Base-by-base conservation (phyloP, 2,888 invertebrate species). In the Mythimna loreyi region DNA sequence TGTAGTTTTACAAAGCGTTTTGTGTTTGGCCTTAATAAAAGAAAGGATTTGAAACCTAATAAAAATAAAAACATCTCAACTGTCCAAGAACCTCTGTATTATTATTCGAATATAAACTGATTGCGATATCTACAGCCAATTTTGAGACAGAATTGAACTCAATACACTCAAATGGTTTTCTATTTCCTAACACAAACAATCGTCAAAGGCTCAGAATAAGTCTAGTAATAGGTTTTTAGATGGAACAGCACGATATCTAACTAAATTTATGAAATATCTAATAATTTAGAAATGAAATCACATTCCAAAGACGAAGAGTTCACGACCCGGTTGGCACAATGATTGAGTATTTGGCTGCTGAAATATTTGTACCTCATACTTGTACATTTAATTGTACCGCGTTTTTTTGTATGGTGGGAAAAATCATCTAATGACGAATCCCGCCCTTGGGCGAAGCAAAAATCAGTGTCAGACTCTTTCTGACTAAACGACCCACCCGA, bases 141-240 rank as follows among this genome's bases (percentile, higher is more conserved):
- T 58, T 59, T 74, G 64, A 76, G 70, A 56, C 67, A 85, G 81
- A 86, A 88, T 87, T 85, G 75, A 76, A 81, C 82, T 86, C 81
- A 81, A 86, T 84, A 86, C 78, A 82, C 84, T 83, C 84, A 86
- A 74, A 13, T 36, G 80, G 81, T 81, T 82, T 86, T 87, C 85
- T 84, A 86, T 86, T 87, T 88, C 84, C 82, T 78, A 80, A 70
- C 68, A 67, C 79, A 84, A 80, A 82, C 85, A 77, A 76, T 77
- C 64, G 60, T 65, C 50, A 84, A 80, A 82, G 70, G 64, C 78
- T 67, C 62, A 13, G 57, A 47, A 61, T 69, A 57, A 53, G 33
- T 33, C 33, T 33, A 33, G 33, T 33, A 11, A 36, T 36, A 36
- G 36, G 13, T 36, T 36, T 33, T 36, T 36, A 36, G 36, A 8